Conservation (phyloP, 2,113 vertebrate species). For the Tenrec ecaudatus region DNA sequence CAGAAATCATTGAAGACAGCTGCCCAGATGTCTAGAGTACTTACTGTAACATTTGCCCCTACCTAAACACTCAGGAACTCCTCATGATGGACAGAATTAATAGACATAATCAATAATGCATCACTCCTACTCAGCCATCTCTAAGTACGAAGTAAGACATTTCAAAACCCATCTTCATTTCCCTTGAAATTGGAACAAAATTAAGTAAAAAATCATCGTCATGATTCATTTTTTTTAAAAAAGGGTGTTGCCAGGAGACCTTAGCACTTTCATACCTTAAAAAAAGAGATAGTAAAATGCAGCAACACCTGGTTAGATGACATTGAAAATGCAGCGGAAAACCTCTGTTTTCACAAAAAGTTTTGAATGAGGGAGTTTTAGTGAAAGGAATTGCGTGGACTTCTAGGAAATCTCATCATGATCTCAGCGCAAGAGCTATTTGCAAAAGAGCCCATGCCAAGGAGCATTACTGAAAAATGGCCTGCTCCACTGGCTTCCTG, state of each 20-base stretch:
- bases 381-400: slow-evolving; percentile 52
- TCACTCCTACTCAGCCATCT: background rate
- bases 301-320: background rate
- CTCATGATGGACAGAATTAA: background rate
- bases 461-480: slow-evolving; percentile 67
- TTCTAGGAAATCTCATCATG: slow-evolving; percentile 78
- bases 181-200: slow-evolving; percentile 19
- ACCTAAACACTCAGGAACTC: background rate
- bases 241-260: background rate
- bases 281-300: background rate
- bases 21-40: background rate
- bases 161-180: background rate
- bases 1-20: background rate
- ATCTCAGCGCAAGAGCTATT: slow-evolving; percentile 70
- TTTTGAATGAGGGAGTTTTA: slow-evolving; percentile 63
- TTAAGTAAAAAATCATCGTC: slow-evolving; percentile 21
- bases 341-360: slow-evolving; percentile 18
- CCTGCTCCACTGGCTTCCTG: background rate
- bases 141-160: background rate
- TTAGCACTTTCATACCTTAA: background rate
- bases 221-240: background rate
- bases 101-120: slow-evolving; percentile 19
- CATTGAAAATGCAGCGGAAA: slow-evolving; percentile 13
- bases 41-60: background rate
- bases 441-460: slow-evolving; percentile 65